Conservation (phyloP, 1,140 invertebrate genomes). For the Eupeodes corollae region DNA sequence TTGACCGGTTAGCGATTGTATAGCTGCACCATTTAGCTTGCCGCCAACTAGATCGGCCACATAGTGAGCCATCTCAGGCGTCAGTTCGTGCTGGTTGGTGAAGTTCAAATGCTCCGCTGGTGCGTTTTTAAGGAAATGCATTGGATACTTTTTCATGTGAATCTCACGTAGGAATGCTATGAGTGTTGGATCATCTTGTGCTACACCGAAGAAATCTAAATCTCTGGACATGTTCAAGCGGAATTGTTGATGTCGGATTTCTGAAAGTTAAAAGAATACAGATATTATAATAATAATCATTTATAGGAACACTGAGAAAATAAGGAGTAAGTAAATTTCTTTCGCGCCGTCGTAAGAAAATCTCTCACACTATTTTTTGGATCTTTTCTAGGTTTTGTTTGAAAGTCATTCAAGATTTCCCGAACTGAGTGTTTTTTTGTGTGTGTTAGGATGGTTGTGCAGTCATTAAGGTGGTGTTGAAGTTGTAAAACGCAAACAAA, state of each 20-base stretch:
- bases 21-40: slow-evolving; percentile 41
- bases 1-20: slow-evolving; percentile 44
- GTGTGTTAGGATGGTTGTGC: no score
- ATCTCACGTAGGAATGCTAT: slow-evolving; percentile 59
- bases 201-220: slow-evolving; percentile 55
- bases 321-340: no score
- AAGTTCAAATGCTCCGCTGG: slow-evolving; percentile 22
- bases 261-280: slow-evolving; percentile 30
- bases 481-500: no score
- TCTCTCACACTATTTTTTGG: no score
- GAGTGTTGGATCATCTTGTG: slow-evolving; percentile 59
- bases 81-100: slow-evolving; percentile 34
- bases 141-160: slow-evolving; percentile 41
- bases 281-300: neutral
- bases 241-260: slow-evolving; percentile 53
- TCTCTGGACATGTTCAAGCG: slow-evolving; percentile 61
- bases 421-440: no score
- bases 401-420: no score
- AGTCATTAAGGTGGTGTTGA: no score
- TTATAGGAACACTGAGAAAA: no score
- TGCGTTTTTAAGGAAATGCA: slow-evolving; percentile 27
- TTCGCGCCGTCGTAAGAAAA: no score
- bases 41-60: slow-evolving; percentile 37
- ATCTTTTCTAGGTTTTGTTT: no score
- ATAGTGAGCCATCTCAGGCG: slow-evolving; percentile 34